These are phyloP conservation scores for Meriones psammophilus DNA, from an alignment of 2,797 vertebrate species.

Conservation along the genomic window DNA sequence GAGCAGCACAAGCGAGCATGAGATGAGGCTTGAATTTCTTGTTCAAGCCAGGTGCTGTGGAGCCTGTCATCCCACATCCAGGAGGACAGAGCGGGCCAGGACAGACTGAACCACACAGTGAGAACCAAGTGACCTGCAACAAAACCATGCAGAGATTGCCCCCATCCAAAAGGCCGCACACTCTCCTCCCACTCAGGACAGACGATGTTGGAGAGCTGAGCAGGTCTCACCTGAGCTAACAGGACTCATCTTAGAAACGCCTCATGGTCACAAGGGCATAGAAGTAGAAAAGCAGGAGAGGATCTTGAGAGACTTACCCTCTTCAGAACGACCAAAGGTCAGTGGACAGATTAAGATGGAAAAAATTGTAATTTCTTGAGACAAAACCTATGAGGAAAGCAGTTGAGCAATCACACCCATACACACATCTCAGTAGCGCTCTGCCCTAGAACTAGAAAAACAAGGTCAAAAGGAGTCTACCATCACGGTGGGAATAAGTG, in stretches of 20 bases:
- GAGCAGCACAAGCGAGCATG: not conserved
- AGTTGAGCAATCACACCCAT: not conserved
- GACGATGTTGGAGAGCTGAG: not conserved
- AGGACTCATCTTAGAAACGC: not conserved
- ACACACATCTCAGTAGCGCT: not conserved
- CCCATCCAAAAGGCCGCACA: not conserved
- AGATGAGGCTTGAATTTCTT: not conserved
- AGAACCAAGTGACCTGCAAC: not conserved
- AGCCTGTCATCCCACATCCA: not conserved
- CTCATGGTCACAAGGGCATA: not conserved
- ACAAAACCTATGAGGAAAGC: not conserved
- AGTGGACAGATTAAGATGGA: not conserved
- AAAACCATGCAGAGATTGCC: too few relatives aligned
- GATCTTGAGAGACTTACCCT: not conserved
- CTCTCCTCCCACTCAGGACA: not conserved
- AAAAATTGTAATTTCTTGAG: not conserved
- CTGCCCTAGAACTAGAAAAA: not conserved
- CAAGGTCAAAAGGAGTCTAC: not conserved
- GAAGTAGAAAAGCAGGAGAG: not conserved
- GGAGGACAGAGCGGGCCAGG: not conserved
- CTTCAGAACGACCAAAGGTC: not conserved
- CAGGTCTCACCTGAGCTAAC: not conserved
- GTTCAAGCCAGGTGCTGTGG: not conserved
- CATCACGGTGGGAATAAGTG: too few relatives aligned
- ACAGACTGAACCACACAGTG: not conserved